Conservation (phyloP, 2,888 invertebrate genomes). For the Andrena bucephala region DNA sequence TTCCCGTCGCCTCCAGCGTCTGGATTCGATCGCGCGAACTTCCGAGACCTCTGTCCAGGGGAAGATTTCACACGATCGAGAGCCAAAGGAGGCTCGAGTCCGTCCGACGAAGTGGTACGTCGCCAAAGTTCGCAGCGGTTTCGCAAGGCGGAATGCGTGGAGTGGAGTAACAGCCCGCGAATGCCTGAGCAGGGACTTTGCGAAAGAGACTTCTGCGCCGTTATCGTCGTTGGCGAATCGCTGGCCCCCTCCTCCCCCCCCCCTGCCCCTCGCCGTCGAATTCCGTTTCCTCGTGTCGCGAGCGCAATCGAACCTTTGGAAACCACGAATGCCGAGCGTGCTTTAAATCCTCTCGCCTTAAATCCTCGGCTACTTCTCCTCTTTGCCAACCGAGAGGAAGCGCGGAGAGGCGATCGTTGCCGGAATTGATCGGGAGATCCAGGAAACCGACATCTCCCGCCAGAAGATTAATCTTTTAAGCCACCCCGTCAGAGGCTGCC, state of each 20-base stretch:
- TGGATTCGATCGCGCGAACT: neutral
- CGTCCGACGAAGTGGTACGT: slow-evolving; percentile 22
- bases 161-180: slow-evolving; percentile 73
- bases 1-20: neutral
- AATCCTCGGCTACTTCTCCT: neutral
- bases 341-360: neutral
- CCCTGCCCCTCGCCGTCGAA: slow-evolving; percentile 30
- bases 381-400: neutral
- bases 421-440: neutral
- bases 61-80: neutral
- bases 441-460: slow-evolving; percentile 7
- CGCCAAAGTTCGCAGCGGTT: slow-evolving; percentile 71
- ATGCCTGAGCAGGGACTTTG: slow-evolving; percentile 67
- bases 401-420: slow-evolving; percentile 30
- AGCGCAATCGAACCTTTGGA: slow-evolving; percentile 1
- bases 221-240: slow-evolving; percentile 68
- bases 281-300: slow-evolving; percentile 58
- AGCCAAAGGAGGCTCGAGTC: neutral
- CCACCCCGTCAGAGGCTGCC: slow-evolving; percentile 13
- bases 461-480: slow-evolving; percentile 24
- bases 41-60: neutral
- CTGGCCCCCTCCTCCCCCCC: slow-evolving; percentile 14
- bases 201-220: slow-evolving; percentile 70
- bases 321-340: neutral
- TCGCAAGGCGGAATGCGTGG: slow-evolving; percentile 75